Evolutionary conservation across 1,140 invertebrate genomes (phyloP), one percentile per base, ranked within the genome.

Genomic region (Lepidotrigona ventralis): DNA sequence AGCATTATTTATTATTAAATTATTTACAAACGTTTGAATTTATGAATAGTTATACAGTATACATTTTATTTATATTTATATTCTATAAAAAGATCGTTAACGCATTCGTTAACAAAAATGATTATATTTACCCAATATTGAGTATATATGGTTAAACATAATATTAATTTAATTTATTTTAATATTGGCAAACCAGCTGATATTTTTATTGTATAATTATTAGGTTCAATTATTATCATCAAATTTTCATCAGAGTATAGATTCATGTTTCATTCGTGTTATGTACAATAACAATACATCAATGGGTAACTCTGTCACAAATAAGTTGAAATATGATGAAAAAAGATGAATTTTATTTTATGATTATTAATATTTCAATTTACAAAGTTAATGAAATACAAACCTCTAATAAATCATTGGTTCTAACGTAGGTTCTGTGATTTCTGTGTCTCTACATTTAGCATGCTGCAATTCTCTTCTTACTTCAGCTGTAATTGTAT

Each of bases 401-500:
- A 85, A 80, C 51, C 77, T 74, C 69, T 53, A 70, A 58, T 11
- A 81, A 72, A 69, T 17, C 86, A 88, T 90, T 72, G 90, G 86
- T 87, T 93, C 90, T 60, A 69, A 21, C 54, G 51, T 88, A 8
- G 90, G 88, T 72, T 89, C 90, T 12, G 70, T 84, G 12, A 88
- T 93, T 95, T 97, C 97, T 73, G 95, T 89, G 94, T 98, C 98
- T 90, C 98, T 95, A 90, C 97, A 98, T 90, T 96, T 96, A 1
- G 98, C 97, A 90, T 97, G 95, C 88, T 97, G 96, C 12, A 99
- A 92, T 94, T 99, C 98, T 88, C 97, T 94, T 70, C 98, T 93
- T 82, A 99, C 97, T 95, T 99, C 98, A 5, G 96, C 93, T 39
- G 98, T 98, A 17, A 99, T 97, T 74, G 96, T 95, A 58, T 96